These are phyloP conservation scores for Platalea minor DNA, from an alignment of 2,797 vertebrate species.

Conservation along the genomic window DNA sequence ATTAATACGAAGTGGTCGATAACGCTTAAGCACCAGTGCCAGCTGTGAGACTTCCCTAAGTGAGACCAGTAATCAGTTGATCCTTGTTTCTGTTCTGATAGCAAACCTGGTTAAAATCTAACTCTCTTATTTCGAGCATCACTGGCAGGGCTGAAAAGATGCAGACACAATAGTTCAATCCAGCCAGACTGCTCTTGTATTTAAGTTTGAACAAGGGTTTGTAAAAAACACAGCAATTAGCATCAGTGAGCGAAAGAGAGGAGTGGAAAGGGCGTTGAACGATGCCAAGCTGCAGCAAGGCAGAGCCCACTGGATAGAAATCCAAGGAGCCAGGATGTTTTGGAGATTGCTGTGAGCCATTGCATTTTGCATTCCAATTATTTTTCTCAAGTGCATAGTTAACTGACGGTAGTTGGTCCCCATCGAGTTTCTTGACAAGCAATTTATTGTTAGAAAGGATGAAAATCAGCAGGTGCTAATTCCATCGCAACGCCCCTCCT, in stretches of 20 bases:
- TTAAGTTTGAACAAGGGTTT: not conserved
- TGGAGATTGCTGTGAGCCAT: not conserved
- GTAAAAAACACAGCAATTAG: not conserved
- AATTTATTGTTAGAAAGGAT: constrained; percentile 5
- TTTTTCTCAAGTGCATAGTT: not conserved
- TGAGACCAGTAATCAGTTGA: not conserved
- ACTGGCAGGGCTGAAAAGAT: not conserved
- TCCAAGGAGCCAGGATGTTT: not conserved
- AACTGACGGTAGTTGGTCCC: not conserved
- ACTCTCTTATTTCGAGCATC: not conserved
- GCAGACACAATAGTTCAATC: not conserved
- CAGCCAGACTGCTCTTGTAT: not conserved
- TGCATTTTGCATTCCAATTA: constrained; percentile 6
- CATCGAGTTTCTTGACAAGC: constrained; percentile 22
- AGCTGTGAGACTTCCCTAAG: not conserved
- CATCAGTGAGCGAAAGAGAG: not conserved
- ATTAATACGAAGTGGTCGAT: not conserved
- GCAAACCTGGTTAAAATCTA: not conserved
- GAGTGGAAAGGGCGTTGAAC: not conserved
- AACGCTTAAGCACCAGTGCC: not conserved
- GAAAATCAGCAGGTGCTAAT: constrained; percentile 46
- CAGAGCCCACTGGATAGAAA: not conserved
- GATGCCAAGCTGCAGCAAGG: not conserved
- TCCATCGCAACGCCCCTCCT: constrained; percentile 6
- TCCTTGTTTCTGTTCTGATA: not conserved